phyloP scores from a whole-genome alignment of 2,113 vertebrate species.

The Protomyctophum bolini region DNA sequence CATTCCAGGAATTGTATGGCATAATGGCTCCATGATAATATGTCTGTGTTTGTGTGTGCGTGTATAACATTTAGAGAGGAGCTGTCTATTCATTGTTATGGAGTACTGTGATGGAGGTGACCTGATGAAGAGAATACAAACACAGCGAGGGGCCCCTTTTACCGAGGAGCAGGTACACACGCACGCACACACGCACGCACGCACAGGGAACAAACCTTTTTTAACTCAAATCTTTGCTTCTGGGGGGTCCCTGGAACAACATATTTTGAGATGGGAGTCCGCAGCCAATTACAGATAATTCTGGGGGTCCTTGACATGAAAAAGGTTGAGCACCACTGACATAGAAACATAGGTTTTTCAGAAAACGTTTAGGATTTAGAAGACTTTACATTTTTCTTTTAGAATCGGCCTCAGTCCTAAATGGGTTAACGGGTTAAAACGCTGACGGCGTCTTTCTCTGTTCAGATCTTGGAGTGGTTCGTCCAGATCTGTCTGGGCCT shows the following conservation, averaged over 20 bases:
- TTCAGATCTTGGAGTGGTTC: conserved; percentile 89
- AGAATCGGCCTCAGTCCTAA: background rate
- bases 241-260: too few relatives aligned
- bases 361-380: too few relatives aligned
- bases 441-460: conserved; percentile 19
- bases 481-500: conserved; percentile 93
- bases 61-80: conserved; percentile 76
- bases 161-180: conserved; percentile 85
- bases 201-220: too few relatives aligned
- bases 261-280: too few relatives aligned
- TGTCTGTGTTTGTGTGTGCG: conserved; percentile 57
- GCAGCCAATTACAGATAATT: too few relatives aligned
- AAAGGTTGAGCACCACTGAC: too few relatives aligned
- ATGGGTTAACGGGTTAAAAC: background rate
- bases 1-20: too few relatives aligned
- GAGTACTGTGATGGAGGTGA: conserved; percentile 95
- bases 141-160: conserved; percentile 85
- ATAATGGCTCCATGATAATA: background rate
- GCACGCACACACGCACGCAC: background rate
- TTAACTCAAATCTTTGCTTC: too few relatives aligned
- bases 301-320: too few relatives aligned
- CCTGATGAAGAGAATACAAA: conserved; percentile 86
- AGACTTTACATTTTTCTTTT: too few relatives aligned
- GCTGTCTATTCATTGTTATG: conserved; percentile 89
- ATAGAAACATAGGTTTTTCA: too few relatives aligned